Evolutionary conservation across 2,888 invertebrate genomes (phyloP), one percentile per base, ranked within the genome.

Genomic region (Drosophila mercatorum): DNA sequence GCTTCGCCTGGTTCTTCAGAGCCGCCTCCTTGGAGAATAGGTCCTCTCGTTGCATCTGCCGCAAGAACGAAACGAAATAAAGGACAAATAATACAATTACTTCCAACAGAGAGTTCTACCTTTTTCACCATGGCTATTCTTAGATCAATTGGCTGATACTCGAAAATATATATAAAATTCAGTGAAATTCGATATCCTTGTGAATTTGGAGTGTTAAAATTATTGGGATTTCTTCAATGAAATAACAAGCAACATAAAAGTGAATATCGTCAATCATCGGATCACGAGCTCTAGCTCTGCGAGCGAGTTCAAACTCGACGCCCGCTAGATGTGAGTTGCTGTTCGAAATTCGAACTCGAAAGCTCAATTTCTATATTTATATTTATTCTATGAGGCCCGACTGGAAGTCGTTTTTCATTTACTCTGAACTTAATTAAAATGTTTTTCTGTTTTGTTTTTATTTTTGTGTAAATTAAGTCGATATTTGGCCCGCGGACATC

Each of bases 1-100:
- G 94, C 46, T 94, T 93, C 73, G 96, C 95, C 93, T 95, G 95
- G 92, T 95, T 95, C 90, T 96, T 95, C 94, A 98, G 94, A 92
- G 96, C 96, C 62, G 95, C 94, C 91, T 98, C 97, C 91, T 90
- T 96, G 94, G 86, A 78, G 61, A 80, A 91, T 31, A 82, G 65
- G 68, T 91, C 89, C 49, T 88, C 82, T 4, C 88, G 90, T 41
- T 80, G 70, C 91, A 91, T 91, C 88, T 83, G 69, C 7, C 1
- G 17, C 11, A 7, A 14, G 3, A 28, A 49, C 12, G 17, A 31
- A 43, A 26, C 12, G 0, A 5, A 1, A 28, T 31, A 3, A 7
- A 52, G 7, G 36, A 38, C 3, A 14, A 22, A 3, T 17, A 12
- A 12, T 14, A 28, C 0, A 28, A 6, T 14, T 47, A 49, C 2